Conservation (phyloP, 2,113 vertebrate genomes). For the Lonchura striata region DNA sequence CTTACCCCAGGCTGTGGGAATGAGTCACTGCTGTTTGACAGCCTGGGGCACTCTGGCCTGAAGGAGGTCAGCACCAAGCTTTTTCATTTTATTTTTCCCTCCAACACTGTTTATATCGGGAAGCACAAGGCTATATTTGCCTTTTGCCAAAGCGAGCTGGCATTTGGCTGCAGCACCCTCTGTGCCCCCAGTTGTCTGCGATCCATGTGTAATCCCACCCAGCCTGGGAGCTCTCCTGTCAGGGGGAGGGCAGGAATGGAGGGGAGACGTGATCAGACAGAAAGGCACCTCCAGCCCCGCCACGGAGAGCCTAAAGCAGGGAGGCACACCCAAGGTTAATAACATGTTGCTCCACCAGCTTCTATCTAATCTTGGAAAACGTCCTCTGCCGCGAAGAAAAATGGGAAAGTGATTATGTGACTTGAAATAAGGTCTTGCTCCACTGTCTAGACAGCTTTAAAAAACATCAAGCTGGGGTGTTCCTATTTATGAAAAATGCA, state of each 20-base stretch:
- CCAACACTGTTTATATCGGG: fast-evolving
- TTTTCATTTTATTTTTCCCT: background rate
- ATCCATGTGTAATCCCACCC: background rate
- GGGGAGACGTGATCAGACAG: conserved; percentile 43
- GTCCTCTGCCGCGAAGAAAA: conserved; percentile 39
- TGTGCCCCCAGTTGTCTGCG: background rate
- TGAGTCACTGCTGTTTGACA: fast-evolving
- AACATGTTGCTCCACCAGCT: conserved; percentile 38
- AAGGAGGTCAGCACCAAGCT: background rate
- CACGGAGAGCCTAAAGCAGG: background rate
- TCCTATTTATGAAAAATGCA: conserved; percentile 63
- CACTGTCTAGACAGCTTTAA: conserved; percentile 67
- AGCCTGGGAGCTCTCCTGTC: background rate
- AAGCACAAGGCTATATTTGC: background rate
- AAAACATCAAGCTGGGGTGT: conserved; percentile 56
- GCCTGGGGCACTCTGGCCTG: background rate
- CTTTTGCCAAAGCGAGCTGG: background rate
- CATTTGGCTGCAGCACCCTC: background rate
- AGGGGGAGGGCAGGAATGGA: background rate
- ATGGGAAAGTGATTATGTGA: conserved; percentile 65
- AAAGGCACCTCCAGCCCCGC: conserved; percentile 38
- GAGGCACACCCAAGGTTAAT: conserved; percentile 53
- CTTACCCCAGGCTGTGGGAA: background rate
- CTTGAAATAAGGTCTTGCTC: conserved; percentile 62
- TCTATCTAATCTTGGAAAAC: conserved; percentile 65